Conservation (phyloP, 2,888 invertebrate genomes). For the Amphipoea lucens region DNA sequence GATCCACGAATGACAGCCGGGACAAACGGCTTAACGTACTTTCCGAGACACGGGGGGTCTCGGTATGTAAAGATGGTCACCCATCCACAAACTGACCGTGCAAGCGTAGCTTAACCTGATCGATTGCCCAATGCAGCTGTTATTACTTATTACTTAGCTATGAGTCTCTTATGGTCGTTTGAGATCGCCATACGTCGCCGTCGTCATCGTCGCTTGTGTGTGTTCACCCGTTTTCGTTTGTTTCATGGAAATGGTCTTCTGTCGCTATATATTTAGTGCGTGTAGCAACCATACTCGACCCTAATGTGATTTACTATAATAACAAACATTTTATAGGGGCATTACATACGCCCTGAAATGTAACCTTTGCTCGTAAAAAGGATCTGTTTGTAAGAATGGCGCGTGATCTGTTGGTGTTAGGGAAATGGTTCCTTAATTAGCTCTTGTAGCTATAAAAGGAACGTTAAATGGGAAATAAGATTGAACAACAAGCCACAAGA, state of each 20-base stretch:
- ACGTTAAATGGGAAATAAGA: slow-evolving; percentile 49
- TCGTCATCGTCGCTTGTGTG: not conserved
- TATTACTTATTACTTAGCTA: no score
- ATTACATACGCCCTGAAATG: slow-evolving; percentile 74
- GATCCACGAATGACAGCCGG: not conserved
- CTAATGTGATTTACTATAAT: slow-evolving; percentile 80
- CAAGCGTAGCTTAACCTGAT: not conserved
- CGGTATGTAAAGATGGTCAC: not conserved
- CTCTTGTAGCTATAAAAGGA: slow-evolving; percentile 61
- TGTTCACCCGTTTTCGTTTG: not conserved
- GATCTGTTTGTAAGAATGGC: slow-evolving; percentile 60
- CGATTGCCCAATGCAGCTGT: accelerated
- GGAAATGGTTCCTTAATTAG: slow-evolving; percentile 68
- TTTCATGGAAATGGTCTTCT: slow-evolving; percentile 3
- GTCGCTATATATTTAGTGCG: not conserved
- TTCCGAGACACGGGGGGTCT: not conserved
- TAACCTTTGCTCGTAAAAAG: slow-evolving; percentile 65
- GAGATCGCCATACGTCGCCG: no score
- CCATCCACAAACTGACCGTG: not conserved
- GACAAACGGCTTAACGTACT: not conserved
- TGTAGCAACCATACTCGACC: slow-evolving; percentile 67
- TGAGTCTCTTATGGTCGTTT: not conserved
- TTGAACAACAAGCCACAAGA: slow-evolving; percentile 54
- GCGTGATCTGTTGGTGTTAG: slow-evolving; percentile 59
- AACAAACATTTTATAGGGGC: slow-evolving; percentile 82